phyloP scores from a whole-genome alignment of 2,888 invertebrate genomes.

The Drosophila trichaetosa region DNA sequence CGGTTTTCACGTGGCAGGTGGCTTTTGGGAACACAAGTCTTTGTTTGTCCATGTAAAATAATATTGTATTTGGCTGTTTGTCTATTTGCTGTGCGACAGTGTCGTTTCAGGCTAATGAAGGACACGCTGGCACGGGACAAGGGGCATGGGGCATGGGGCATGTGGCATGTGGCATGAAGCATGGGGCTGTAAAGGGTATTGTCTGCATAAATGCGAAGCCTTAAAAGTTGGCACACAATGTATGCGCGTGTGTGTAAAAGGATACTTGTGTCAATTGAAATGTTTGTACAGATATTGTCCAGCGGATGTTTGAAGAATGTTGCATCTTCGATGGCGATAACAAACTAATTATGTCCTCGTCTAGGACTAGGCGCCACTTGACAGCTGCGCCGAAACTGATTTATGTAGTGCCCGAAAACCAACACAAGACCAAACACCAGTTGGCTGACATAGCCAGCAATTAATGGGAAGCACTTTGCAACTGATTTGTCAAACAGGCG shows the following conservation, averaged over 20 bases:
- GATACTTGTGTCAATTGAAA: conserved; percentile 2
- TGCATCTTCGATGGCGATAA: conserved; percentile 7
- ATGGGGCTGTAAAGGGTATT: conserved; percentile 7
- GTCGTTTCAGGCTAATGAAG: conserved; percentile 66
- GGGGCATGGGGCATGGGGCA: not conserved
- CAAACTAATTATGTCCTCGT: conserved; percentile 10
- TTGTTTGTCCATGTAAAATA: conserved; percentile 71
- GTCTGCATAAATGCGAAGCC: not conserved
- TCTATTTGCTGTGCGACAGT: conserved; percentile 42
- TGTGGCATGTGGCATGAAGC: not conserved
- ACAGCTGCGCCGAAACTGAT: conserved; percentile 57
- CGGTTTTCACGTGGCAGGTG: not conserved
- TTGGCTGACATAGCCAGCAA: conserved; percentile 58
- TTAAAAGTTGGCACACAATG: conserved; percentile 7
- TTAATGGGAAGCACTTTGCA: conserved; percentile 73
- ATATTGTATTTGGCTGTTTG: conserved; percentile 63
- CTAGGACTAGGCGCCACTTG: conserved; percentile 56
- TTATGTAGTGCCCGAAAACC: conserved; percentile 46
- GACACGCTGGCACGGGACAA: conserved; percentile 7
- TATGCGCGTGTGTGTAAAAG: conserved; percentile 1
- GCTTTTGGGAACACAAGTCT: conserved; percentile 5
- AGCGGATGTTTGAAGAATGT: conserved; percentile 15
- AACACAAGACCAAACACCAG: conserved; percentile 62
- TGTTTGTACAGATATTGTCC: not conserved
- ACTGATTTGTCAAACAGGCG: conserved; percentile 66